Evolutionary conservation across 2,888 invertebrate genomes (phyloP).

Genomic region (Cryptocheilus praepositus): DNA sequence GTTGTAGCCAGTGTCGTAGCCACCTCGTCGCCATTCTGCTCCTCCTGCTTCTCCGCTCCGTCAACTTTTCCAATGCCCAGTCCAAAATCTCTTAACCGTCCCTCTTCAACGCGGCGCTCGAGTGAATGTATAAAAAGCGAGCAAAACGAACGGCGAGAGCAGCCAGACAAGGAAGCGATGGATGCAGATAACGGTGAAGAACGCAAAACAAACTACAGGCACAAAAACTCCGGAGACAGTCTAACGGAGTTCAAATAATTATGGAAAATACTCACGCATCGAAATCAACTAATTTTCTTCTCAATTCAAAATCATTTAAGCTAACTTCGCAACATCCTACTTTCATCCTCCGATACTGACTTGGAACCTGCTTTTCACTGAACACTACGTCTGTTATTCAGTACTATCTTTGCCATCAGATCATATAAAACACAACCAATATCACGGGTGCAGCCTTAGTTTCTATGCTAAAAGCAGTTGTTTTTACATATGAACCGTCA

Average conservation of each 20-base stretch:
- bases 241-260: background rate
- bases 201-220: background rate
- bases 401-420: too few relatives aligned
- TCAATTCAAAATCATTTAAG: too few relatives aligned
- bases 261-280: background rate
- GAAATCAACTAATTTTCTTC: too few relatives aligned
- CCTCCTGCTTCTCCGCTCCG: constrained; percentile 20
- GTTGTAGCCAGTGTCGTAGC: constrained; percentile 70
- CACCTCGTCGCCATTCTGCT: constrained; percentile 36
- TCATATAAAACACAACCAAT: too few relatives aligned
- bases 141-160: background rate
- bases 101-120: constrained; percentile 60
- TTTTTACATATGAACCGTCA: constrained; percentile 14
- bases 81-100: constrained; percentile 68
- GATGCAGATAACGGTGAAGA: too few relatives aligned
- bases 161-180: background rate
- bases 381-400: too few relatives aligned
- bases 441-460: too few relatives aligned
- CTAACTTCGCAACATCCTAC: too few relatives aligned
- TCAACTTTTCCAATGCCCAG: constrained; percentile 58
- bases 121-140: constrained; percentile 35
- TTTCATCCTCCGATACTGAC: too few relatives aligned
- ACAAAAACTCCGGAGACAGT: constrained; percentile 35
- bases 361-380: too few relatives aligned
- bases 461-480: too few relatives aligned